Evolutionary conservation across 2,888 invertebrate genomes (phyloP), one percentile per base, ranked within the genome.

Genomic region (Troglohyphantes excavatus): DNA sequence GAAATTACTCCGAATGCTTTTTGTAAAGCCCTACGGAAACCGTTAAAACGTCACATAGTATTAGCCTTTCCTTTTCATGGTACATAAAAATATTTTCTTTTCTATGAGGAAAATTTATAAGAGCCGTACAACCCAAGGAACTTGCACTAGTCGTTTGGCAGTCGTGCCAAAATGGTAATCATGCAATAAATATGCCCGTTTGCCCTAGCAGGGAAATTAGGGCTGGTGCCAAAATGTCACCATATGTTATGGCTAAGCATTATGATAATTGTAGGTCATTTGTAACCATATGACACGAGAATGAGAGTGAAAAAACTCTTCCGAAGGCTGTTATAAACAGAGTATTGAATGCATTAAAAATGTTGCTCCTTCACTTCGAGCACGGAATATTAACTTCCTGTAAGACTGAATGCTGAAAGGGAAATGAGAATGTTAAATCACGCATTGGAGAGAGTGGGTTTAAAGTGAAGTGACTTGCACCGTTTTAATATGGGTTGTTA

Each of bases 121-220:
- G 27, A 72, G 72, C 46, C 46, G 72, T 46, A 72, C 46, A 65
- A 78, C 61, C 33, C 78, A 65, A 33, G 39, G 63, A 78, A 63
- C 11, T 19, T 68, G 61, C 33, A 72, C 33, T 19, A 17, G 70
- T 61, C 70, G 76, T 70, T 78, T 78, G 68, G 85, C 29, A 78
- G 27, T 53, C 39, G 68, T 70, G 85, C 85, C 85, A 86, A 86
- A 76, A 86, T 67, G 76, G 76, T 86, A 86, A 86, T 78, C 68
- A 78, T 78, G 85, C 85, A 78, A 86, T 86, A 86, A 86, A 86
- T 86, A 78, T 76, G 78, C 43, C 67, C 76, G 78, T 86, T 78
- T 86, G 85, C 70, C 68, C 33, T 19, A 13, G 63, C 43, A 73
- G 63, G 21, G 43, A 73, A 72, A 83, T 83, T 83, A 73, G 83